Percentiles rank a stretch among this genome's conserved stretches.
Evolutionary conservation across 2,113 vertebrate genomes (phyloP).

Genomic region (Notarius quadriscutis): DNA sequence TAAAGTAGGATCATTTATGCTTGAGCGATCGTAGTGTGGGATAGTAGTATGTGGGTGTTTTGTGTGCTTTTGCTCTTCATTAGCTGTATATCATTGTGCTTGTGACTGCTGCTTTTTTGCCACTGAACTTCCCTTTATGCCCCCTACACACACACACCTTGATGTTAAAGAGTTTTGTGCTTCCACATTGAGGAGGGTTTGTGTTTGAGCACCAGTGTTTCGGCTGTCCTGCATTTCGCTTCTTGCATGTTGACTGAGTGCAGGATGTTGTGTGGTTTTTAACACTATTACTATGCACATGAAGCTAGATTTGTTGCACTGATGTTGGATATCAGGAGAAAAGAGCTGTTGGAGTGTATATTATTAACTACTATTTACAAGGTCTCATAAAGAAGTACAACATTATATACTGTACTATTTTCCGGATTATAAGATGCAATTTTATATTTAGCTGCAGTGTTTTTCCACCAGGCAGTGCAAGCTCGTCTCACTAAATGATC

Average conservation of each 20-base stretch:
- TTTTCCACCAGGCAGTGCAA: conserved; percentile 10
- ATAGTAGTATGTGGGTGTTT: not conserved
- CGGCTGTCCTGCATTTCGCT: conserved; percentile 30
- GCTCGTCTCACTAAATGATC: not conserved
- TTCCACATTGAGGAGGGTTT: not conserved
- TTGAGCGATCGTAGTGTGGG: not conserved
- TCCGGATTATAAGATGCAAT: not conserved
- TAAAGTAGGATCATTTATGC: conserved; percentile 1
- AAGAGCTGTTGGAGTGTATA: conserved; percentile 6
- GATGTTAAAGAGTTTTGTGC: conserved; percentile 35
- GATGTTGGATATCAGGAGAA: conserved; percentile 30
- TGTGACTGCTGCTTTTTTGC: conserved; percentile 5
- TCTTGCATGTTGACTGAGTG: conserved; percentile 61
- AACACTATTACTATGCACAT: conserved; percentile 74
- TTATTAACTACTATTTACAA: conserved; percentile 33
- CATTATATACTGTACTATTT: not conserved
- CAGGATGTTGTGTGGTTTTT: conserved; percentile 58
- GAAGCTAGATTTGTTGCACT: conserved; percentile 41
- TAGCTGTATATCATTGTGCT: not conserved
- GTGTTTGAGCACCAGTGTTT: conserved; percentile 40
- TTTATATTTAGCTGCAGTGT: not conserved
- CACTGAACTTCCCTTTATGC: conserved; percentile 39
- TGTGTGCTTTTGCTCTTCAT: not conserved
- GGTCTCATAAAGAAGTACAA: not conserved
- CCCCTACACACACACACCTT: conserved; percentile 22